Percentiles rank a stretch among this genome's conserved stretches.
Evolutionary conservation across 2,888 invertebrate genomes (phyloP).

Genomic region (Mimumesa dahlbomi): DNA sequence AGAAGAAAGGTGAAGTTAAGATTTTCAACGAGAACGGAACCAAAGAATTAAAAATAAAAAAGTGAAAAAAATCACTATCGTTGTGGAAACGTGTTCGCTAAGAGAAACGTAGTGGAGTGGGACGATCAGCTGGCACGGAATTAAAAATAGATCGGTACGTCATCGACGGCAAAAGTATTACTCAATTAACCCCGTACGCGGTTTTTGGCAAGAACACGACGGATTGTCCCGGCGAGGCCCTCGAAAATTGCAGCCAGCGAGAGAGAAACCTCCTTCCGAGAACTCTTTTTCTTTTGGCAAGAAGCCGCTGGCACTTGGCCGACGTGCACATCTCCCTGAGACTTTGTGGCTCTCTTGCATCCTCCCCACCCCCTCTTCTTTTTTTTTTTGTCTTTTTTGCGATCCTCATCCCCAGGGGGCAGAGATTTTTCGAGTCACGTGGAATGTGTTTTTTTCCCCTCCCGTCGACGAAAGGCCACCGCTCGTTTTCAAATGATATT

Average conservation of each 20-base stretch:
- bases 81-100: not conserved
- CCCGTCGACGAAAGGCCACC: conserved; percentile 1
- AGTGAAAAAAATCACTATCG: not conserved
- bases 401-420: not conserved
- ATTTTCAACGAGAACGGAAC: too few relatives aligned
- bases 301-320: conserved; percentile 51
- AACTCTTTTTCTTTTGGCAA: conserved; percentile 62
- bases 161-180: conserved; percentile 44
- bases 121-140: conserved; percentile 34
- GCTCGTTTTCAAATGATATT: conserved; percentile 5
- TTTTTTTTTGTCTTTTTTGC: not conserved
- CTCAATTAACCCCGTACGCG: conserved; percentile 58
- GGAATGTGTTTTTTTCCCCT: conserved; percentile 26
- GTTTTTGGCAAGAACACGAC: conserved; percentile 53
- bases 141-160: conserved; percentile 52
- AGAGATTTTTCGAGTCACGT: not conserved
- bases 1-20: too few relatives aligned
- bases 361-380: not conserved
- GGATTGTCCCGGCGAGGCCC: conserved; percentile 39
- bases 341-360: conserved; percentile 43
- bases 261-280: conserved; percentile 47
- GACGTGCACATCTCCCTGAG: conserved; percentile 41
- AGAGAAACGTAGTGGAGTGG: not conserved
- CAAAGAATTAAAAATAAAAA: too few relatives aligned
- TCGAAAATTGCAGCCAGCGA: conserved; percentile 43